These are phyloP conservation scores for Hymenopus coronatus DNA, from an alignment of 2,888 invertebrate genomes.

Conservation along the genomic window DNA sequence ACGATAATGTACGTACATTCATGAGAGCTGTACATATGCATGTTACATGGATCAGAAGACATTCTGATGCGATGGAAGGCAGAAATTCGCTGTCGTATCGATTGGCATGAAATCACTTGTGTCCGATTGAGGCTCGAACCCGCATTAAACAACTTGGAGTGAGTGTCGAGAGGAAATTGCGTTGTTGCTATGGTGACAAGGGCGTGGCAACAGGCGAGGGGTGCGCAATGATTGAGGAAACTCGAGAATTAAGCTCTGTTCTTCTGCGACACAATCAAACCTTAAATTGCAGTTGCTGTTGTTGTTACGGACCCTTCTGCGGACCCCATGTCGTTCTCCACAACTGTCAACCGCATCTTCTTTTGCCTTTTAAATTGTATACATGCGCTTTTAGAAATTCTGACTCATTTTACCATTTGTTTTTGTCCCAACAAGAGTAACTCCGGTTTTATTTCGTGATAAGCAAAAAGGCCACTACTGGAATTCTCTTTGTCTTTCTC, in stretches of 20 bases:
- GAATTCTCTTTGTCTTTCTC: too few relatives aligned
- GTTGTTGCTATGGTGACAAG: constrained; percentile 12
- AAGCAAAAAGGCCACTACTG: background rate
- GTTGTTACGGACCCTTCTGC: background rate
- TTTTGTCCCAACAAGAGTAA: background rate
- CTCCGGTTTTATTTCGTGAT: background rate
- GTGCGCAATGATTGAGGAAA: background rate
- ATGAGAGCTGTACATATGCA: too few relatives aligned
- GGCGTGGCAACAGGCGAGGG: background rate
- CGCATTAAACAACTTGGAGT: background rate
- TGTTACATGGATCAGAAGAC: too few relatives aligned
- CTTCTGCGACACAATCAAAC: constrained; percentile 17
- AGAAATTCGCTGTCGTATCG: background rate
- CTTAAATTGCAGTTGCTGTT: constrained; percentile 17
- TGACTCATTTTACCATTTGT: background rate
- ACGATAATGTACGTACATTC: too few relatives aligned
- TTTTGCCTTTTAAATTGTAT: background rate
- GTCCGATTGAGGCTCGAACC: background rate
- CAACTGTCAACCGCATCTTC: background rate
- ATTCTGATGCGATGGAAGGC: too few relatives aligned
- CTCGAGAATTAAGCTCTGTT: constrained; percentile 23
- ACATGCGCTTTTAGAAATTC: background rate
- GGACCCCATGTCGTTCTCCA: background rate
- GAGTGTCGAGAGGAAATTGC: background rate
- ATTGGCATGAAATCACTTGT: background rate